Percentiles rank a stretch among this genome's conserved stretches.
Conservation (phyloP, 2,113 vertebrate species). For the Cyanoramphus novaezelandiae region DNA sequence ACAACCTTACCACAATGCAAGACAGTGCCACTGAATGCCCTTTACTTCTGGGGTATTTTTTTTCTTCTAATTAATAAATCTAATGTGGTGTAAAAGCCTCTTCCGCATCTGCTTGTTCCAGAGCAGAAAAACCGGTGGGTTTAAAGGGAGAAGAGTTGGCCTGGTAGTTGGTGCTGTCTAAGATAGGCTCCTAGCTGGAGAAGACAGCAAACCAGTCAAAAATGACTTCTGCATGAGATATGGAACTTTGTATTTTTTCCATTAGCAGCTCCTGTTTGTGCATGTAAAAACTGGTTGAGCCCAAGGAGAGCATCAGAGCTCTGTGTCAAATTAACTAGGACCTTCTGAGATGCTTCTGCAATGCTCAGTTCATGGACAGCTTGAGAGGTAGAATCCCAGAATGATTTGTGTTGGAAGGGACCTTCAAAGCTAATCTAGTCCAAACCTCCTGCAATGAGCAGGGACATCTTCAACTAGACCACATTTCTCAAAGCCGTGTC, state of each 20-base stretch:
- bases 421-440: background rate
- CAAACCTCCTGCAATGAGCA: background rate
- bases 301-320: background rate
- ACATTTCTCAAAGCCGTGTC: accelerated
- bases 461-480: background rate
- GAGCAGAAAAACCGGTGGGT: no score
- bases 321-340: background rate
- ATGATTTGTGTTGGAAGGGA: background rate
- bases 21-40: background rate
- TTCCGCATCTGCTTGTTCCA: background rate
- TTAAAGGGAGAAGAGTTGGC: background rate
- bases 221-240: background rate
- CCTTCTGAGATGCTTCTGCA: background rate
- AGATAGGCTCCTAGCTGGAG: background rate
- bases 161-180: background rate
- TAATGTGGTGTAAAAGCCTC: background rate
- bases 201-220: background rate
- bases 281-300: background rate
- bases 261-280: background rate
- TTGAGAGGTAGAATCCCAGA: background rate
- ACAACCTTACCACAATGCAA: background rate
- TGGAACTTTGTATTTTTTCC: background rate
- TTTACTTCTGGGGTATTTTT: background rate
- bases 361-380: background rate
- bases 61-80: background rate